Percentiles rank a stretch among this genome's conserved stretches.
Evolutionary conservation across 2,888 invertebrate species (phyloP).

Genomic region (Monochamus alternatus): DNA sequence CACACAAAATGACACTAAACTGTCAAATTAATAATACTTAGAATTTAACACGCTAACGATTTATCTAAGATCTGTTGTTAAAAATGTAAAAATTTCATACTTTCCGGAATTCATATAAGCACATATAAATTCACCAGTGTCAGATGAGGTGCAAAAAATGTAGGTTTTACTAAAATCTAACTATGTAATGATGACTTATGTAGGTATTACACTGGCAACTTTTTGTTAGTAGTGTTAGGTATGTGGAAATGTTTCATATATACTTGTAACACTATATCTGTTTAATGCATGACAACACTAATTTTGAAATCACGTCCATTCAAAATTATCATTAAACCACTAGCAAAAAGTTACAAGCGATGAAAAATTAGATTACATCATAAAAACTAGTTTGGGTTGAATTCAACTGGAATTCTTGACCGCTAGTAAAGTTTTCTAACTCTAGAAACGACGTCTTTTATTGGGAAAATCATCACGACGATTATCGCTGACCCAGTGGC

Average conservation of each 20-base stretch:
- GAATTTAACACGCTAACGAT: constrained; percentile 21
- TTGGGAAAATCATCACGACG: constrained; percentile 61
- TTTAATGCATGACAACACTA: background rate
- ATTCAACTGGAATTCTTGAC: constrained; percentile 31
- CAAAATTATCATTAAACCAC: background rate
- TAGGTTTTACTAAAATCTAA: constrained; percentile 20
- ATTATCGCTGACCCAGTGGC: constrained; percentile 64
- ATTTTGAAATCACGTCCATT: background rate
- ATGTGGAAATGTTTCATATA: background rate
- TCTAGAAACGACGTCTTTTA: constrained; percentile 63
- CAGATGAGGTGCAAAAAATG: constrained; percentile 1
- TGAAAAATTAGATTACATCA: constrained; percentile 2
- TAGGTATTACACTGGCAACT: constrained; percentile 23
- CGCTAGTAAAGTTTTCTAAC: constrained; percentile 34
- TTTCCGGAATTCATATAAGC: constrained; percentile 13
- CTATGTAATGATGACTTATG: constrained; percentile 18
- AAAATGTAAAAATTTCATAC: constrained; percentile 17
- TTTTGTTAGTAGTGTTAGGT: constrained; percentile 18
- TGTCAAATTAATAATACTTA: constrained; percentile 2
- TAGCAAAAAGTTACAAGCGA: constrained; percentile 27
- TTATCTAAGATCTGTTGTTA: constrained; percentile 12
- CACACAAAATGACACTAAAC: constrained; percentile 17
- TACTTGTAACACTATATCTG: background rate
- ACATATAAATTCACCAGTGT: background rate
- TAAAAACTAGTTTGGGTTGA: constrained; percentile 23